Base-by-base conservation (phyloP, 2,888 invertebrate genomes). In the Nezara viridula region DNA sequence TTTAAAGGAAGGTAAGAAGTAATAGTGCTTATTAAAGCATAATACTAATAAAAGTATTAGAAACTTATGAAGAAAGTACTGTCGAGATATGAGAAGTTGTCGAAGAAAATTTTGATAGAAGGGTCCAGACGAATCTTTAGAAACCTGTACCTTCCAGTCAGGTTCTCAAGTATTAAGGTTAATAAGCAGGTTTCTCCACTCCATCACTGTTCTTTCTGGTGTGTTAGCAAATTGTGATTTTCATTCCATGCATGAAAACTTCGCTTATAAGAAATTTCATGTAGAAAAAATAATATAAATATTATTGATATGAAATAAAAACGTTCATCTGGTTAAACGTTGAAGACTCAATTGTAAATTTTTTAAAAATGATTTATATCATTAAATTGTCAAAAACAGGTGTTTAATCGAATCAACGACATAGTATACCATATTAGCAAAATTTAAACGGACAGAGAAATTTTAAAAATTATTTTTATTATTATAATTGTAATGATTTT, bases 101-200 rank as follows among this genome's bases (percentile, higher is more conserved):
- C 32, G 37, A 73, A 73, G 66, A 73, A 19, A 73, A 73, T 73
- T 73, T 73, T 73, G 66, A 73, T 60, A 60, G 66, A 37, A 73
- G 32, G 32, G 32, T 73, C 32, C 19, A 37, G 66, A 73, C 37
- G 66, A 73, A 73, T 73, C 7, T 73, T 19, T 73, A 73, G 66
- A 73, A 73, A 40, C 81, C 81, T n/a, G 44, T 81, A 81, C 40
- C 81, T 12, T 44, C 81, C 24, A 81, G 81, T n/a, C 66, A 81
- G 40, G 44, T 81, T 81, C 44, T 44, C 81, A 81, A 47, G 44
- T 47, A 81, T 81, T 81, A 81, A 44, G 81, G 81, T 47, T 81
- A 81, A 81, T 81, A 81, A 81, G 81, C 44, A 81, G 81, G 44
- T 81, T 81, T 81, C 81, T n/a, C 44, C 44, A 44, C 44, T 81